A percentile compares a stretch with the other conserved stretches of the same genome.
phyloP scores from a whole-genome alignment of 2,113 vertebrate species.

The Zosterops hypoxanthus region DNA sequence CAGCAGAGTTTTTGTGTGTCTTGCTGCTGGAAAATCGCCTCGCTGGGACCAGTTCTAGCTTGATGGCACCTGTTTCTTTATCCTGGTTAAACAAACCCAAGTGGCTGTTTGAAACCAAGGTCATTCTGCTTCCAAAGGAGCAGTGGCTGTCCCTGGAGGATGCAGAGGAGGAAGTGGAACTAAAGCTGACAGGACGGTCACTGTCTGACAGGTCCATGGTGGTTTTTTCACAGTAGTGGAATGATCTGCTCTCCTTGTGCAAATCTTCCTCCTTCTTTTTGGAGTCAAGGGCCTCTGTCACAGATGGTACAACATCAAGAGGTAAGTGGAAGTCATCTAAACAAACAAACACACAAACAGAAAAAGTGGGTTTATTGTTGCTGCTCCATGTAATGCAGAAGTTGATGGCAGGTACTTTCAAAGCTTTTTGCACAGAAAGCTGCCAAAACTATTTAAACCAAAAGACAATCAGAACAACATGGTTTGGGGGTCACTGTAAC shows the following conservation, averaged over 20 bases:
- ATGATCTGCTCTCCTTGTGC: conserved; percentile 68
- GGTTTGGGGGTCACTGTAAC: neutral
- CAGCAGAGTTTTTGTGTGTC: conserved; percentile 22
- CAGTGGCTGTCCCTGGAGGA: conserved; percentile 96
- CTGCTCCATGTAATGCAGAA: neutral
- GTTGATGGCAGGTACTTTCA: neutral
- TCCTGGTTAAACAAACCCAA: conserved; percentile 83
- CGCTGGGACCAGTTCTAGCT: conserved; percentile 89
- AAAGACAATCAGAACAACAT: neutral
- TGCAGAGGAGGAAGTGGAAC: conserved; percentile 94
- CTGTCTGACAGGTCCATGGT: conserved; percentile 92
- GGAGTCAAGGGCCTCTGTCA: conserved; percentile 77
- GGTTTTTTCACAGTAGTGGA: conserved; percentile 75
- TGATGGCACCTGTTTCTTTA: conserved; percentile 89
- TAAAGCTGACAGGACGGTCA: conserved; percentile 94
- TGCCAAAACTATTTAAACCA: neutral
- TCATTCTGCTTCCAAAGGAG: conserved; percentile 90
- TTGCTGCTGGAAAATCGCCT: conserved; percentile 80
- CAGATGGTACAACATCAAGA: conserved; percentile 79
- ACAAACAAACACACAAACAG: conserved; percentile 16
- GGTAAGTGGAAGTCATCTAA: conserved; percentile 84
- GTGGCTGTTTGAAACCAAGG: conserved; percentile 84
- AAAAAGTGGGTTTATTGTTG: neutral
- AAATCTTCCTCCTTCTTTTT: conserved; percentile 72
- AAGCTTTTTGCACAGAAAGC: neutral